Evolutionary conservation across 2,113 vertebrate genomes (phyloP).

Genomic region (Campylorhamphus procurvoides): DNA sequence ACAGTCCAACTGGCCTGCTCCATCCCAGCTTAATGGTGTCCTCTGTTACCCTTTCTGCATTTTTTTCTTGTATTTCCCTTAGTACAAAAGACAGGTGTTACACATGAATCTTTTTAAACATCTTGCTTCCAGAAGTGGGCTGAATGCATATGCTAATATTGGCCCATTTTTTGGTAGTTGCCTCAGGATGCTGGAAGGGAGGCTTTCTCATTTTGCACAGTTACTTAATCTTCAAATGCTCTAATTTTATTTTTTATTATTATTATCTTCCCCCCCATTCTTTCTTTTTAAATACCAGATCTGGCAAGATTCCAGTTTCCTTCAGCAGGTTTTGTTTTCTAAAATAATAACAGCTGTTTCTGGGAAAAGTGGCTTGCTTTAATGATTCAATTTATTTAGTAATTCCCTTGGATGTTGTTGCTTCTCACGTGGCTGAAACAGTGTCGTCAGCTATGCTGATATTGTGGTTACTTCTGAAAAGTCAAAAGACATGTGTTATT

Average conservation of each 20-base stretch:
- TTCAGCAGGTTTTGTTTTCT: slow-evolving; percentile 1
- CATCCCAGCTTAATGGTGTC: neutral
- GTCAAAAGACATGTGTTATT: neutral
- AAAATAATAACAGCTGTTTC: neutral
- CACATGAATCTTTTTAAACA: neutral
- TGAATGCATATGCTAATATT: slow-evolving; percentile 49
- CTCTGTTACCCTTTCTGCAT: slow-evolving; percentile 10
- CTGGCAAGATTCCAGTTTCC: neutral
- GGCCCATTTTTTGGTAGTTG: slow-evolving; percentile 44
- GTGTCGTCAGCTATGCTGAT: neutral
- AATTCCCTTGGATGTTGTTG: neutral
- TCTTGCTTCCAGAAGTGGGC: neutral
- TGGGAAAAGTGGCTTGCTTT: neutral
- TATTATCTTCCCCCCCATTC: neutral
- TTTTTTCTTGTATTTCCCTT: neutral
- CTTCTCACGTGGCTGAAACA: neutral
- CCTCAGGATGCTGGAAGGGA: slow-evolving; percentile 6
- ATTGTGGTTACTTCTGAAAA: neutral
- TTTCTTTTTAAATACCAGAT: neutral
- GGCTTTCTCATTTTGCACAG: slow-evolving; percentile 12
- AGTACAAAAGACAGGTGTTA: neutral
- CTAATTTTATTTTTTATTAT: neutral
- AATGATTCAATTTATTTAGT: neutral
- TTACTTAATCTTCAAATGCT: slow-evolving; percentile 49
- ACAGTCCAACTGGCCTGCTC: slow-evolving; percentile 49